Base-by-base conservation (phyloP, 2,888 invertebrate species). In the Ennomos fuscantarius region DNA sequence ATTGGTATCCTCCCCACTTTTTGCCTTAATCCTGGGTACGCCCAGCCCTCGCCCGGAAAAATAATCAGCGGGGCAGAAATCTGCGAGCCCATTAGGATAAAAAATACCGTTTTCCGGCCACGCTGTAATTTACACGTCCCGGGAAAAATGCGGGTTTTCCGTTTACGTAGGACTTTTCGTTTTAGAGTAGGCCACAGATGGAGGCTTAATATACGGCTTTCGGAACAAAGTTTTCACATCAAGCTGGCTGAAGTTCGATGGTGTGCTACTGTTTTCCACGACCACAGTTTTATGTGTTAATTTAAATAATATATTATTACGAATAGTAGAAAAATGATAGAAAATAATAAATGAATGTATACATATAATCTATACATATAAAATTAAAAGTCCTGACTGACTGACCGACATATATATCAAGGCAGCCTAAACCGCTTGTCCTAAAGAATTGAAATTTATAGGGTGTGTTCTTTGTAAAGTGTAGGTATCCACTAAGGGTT, bases 51-150 rank as follows among this genome's bases (percentile, higher is more conserved):
- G n/a, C 56, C 46, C 11, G 46, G 51, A 51, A 53, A 57, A 44
- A 54, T 58, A 53, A 53, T 11, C 45, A 40, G 39, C 48, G 36
- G 53, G 53, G 51, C 32, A 9, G 36, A 59, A 59, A 59, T 54
- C 58, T 45, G 49, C 40, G 58, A 53, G 53, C 11, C 48, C 52
- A 58, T 58, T 58, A 58, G 58, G 44, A 54, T 53, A 44, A 59
- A 58, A 58, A 57, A 49, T 33, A 8, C 37, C 57, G 56, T 36
- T 48, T 45, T 41, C 50, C 41, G 31, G 57, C 52, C 52, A 52
- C 43, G 47, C 12, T 49, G 58, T 59, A 59, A 59, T 59, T 59
- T 59, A 58, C 53, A 58, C 48, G 53, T 44, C 13, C 48, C 48
- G 43, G 44, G 44, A 44, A 44, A 53, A 53, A 45, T 49, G 40